Evolutionary conservation across 2,888 invertebrate genomes (phyloP).

Genomic region (Acanthosoma haemorrhoidale): DNA sequence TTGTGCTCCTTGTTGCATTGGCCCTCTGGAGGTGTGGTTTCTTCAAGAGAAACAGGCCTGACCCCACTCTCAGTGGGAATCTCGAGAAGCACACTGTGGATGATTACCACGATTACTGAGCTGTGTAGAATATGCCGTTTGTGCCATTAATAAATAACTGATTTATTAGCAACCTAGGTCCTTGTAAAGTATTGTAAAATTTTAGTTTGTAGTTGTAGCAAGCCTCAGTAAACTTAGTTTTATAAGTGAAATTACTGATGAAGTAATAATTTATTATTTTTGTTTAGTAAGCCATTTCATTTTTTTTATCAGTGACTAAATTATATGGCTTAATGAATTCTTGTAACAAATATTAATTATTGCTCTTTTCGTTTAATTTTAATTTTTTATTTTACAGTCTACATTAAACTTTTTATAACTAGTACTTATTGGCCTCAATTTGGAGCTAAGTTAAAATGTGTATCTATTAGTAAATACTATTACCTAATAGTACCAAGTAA

Average conservation of each 20-base stretch:
- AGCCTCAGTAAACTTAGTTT: conserved; percentile 1
- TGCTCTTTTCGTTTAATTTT: too few species aligned
- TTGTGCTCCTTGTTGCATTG: conserved; percentile 72
- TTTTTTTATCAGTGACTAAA: too few species aligned
- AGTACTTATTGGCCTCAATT: too few species aligned
- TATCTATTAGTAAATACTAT: too few species aligned
- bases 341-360: too few species aligned
- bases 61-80: conserved; percentile 74
- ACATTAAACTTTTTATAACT: too few species aligned
- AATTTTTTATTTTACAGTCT: too few species aligned
- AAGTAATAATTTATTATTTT: neutral
- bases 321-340: too few species aligned
- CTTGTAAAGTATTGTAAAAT: neutral
- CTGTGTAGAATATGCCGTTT: neutral
- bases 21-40: conserved; percentile 79
- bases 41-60: conserved; percentile 79
- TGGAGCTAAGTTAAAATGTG: too few species aligned
- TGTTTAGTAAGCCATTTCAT: too few species aligned
- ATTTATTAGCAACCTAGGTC: neutral
- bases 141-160: neutral
- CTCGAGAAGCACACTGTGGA: conserved; percentile 63
- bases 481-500: too few species aligned
- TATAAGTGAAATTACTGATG: neutral
- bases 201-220: neutral
- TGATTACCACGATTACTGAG: conserved; percentile 39